Evolutionary conservation across 2,797 vertebrate genomes (phyloP), one percentile per base, ranked within the genome.

Genomic region (Acrossocheilus wenchowensis): DNA sequence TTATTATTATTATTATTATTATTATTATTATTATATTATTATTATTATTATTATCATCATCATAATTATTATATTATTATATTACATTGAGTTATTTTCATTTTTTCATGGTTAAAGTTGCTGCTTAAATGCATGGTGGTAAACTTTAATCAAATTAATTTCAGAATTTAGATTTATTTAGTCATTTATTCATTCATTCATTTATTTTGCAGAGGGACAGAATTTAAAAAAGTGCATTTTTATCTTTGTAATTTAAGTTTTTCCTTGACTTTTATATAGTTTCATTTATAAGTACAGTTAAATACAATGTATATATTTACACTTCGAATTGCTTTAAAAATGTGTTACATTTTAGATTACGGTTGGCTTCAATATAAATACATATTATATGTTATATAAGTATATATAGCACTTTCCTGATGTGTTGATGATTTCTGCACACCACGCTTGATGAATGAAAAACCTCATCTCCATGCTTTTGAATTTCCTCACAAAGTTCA

Each of bases 401-500:
- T 17, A 79, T 34, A 54, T 21, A 81, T 21, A 6, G 36, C 23
- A 14, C 30, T 52, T 21, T 21, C 21, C 62, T 34, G 17, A 50
- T 50, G 17, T 21, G 26, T 50, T 36, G 41, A 4, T 30, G 41
- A 69, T 50, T 71, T 69, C 23, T 15, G 64, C 17, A 66, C 26
- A 48, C 45, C 45, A 19, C 64, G 17, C 80, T 54, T 23, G 15
- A 71, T 17, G 21, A 71, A 82, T 14, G 21, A 54, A 71, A 21
- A 73, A 62, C 60, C 30, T 72, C 1, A 83, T 74, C 8, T 83
- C 36, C 34, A 8, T 71, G 6, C 12, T 54, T 69, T 7, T 80
- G 3, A n/a, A 39, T 71, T 26, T 39, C 80, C 45, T 68, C 26
- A 50, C 39, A 71, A 82, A 82, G 45, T 52, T 82, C 45, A 71